Conservation (phyloP, 2,113 vertebrate species). For the Pseudopodoces humilis region DNA sequence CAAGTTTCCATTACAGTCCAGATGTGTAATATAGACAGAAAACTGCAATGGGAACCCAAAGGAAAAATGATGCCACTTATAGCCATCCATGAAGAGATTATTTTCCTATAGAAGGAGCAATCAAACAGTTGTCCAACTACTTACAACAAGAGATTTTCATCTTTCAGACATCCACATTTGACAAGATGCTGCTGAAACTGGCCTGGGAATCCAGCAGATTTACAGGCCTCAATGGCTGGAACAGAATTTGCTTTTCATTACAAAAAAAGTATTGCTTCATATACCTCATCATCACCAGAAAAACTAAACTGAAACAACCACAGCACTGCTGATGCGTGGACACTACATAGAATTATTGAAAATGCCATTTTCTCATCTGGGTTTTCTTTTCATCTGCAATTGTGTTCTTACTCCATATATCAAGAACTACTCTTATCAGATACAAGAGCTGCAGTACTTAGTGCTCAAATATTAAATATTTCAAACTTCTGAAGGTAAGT, state of each 20-base stretch:
- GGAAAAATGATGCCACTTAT: conserved; percentile 66
- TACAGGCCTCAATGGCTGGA: background rate
- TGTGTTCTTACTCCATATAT: background rate
- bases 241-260: background rate
- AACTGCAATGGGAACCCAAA: conserved; percentile 40
- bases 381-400: background rate
- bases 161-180: conserved; percentile 5
- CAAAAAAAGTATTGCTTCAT: background rate
- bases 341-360: background rate
- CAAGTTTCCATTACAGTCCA: conserved; percentile 53
- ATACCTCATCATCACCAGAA: background rate
- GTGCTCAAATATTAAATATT: conserved; percentile 11
- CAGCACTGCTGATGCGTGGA: background rate
- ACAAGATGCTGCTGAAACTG: background rate
- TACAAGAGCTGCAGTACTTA: background rate
- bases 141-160: conserved; percentile 44
- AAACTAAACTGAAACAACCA: background rate
- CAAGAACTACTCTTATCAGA: background rate
- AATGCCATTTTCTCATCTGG: background rate
- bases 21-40: conserved; percentile 61
- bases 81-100: conserved; percentile 46
- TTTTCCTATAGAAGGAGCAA: conserved; percentile 55
- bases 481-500: conserved; percentile 8
- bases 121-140: conserved; percentile 58
- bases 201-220: background rate